These are phyloP conservation scores for Neodon shergylaensis DNA, from an alignment of 2,113 vertebrate species.

Conservation along the genomic window DNA sequence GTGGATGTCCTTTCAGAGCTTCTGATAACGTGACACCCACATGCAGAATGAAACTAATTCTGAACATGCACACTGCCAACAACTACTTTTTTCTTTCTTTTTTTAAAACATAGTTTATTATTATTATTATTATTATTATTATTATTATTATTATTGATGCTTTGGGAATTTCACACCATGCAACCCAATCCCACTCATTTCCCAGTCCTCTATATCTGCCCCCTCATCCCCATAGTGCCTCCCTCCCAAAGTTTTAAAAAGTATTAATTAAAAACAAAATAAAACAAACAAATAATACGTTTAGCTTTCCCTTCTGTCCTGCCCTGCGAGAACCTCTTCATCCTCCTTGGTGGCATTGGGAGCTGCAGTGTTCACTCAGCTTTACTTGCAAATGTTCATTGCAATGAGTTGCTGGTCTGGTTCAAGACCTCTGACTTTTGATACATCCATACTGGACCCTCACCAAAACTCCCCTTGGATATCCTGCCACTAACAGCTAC, in stretches of 20 bases:
- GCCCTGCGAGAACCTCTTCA: neutral
- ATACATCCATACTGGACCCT: neutral
- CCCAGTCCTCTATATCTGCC: neutral
- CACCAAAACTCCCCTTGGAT: neutral
- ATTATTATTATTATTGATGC: neutral
- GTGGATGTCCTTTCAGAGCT: too few species aligned
- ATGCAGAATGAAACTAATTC: accelerated
- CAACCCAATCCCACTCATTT: neutral
- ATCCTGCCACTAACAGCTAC: neutral
- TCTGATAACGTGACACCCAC: accelerated
- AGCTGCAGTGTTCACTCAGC: neutral
- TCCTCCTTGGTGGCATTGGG: neutral
- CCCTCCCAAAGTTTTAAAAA: neutral
- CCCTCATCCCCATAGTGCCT: neutral
- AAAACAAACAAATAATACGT: neutral
- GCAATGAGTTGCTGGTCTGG: neutral
- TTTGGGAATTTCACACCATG: neutral
- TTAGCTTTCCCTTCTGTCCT: neutral
- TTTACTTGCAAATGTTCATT: neutral
- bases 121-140: too few species aligned
- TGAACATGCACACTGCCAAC: neutral
- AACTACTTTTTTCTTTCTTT: neutral
- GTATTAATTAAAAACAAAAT: neutral
- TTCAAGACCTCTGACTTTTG: neutral
- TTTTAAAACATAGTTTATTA: neutral